Evolutionary conservation across 2,113 vertebrate genomes (phyloP), one percentile per base, ranked within the genome.

Genomic region (Clarias macrocephalus): DNA sequence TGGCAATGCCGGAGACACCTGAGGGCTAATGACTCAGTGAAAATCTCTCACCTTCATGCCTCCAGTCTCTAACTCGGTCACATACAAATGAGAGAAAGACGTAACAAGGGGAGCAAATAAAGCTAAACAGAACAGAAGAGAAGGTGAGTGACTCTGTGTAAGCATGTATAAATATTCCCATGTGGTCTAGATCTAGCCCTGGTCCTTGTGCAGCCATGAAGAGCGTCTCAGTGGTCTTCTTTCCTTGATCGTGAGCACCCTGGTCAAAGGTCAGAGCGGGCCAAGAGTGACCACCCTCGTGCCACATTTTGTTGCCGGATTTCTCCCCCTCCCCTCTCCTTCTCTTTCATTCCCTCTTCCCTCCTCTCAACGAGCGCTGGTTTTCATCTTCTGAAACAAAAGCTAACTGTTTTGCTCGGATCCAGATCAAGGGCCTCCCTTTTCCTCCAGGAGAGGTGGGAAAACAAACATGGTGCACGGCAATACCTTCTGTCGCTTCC

Each of bases 361-460:
- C 90, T 90, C 92, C 89, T 21, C 89, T 92, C 88, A 86, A 85
- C 89, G 85, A 85, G 87, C 89, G 25, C 84, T 85, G 90, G 91
- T 95, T 93, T 94, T 94, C 93, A 93, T 94, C 93, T 93, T 83
- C 10, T 86, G 88, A 92, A 95, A 95, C 95, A 95, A 95, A 95
- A 95, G 94, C 93, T 93, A 94, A 94, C 93, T 96, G 94, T 95
- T 95, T 94, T 92, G 88, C 93, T 94, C 92, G 72, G 91, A 93
- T 91, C 88, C 89, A 94, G 94, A 95, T 96, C 94, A 95, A 95
- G 94, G 94, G 93, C 93, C 92, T 80, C 90, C 92, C 90, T 94
- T 93, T 95, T 94, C 94, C 94, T 95, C 93, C 91, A 94, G 94
- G 95, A 95, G 93, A 94, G 93, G 93, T 93, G 91, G 92, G 94